Percentiles rank a stretch among this genome's conserved stretches.
phyloP scores from a whole-genome alignment of 2,797 vertebrate species.

The Cyclopterus lumpus region DNA sequence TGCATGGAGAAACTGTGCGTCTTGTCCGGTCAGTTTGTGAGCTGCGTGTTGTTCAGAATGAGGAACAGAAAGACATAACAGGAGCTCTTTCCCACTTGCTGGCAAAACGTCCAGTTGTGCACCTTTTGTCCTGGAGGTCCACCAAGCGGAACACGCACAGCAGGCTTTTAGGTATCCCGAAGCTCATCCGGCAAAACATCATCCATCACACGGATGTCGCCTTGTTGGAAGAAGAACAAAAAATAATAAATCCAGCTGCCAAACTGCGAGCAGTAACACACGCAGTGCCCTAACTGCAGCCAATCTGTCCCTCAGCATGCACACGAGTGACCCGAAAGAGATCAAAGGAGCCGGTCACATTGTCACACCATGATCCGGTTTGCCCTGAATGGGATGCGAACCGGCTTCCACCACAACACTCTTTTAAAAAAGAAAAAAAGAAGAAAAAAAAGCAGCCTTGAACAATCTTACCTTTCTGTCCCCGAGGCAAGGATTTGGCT shows the following conservation, averaged over 20 bases:
- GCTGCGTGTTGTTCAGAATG: neutral
- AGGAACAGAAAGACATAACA: neutral
- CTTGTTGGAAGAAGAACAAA: neutral
- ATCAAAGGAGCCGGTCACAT: neutral
- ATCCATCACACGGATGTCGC: conserved; percentile 32
- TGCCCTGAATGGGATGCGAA: conserved; percentile 21
- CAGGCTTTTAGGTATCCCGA: conserved; percentile 4
- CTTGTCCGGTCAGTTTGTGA: neutral
- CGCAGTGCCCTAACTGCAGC: conserved; percentile 32
- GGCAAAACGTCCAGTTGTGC: conserved; percentile 37
- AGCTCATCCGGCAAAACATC: conserved; percentile 15
- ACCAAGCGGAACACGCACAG: neutral
- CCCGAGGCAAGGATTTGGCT: conserved; percentile 34
- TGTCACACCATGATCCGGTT: conserved; percentile 15
- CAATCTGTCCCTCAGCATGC: neutral
- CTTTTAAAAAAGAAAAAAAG: too few relatives aligned
- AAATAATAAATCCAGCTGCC: conserved; percentile 25
- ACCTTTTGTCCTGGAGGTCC: conserved; percentile 29
- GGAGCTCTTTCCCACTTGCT: neutral
- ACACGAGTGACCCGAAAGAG: conserved; percentile 37
- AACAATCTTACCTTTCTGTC: conserved; percentile 72
- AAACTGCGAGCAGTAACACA: conserved; percentile 46
- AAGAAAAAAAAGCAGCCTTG: neutral
- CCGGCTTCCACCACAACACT: conserved; percentile 32
- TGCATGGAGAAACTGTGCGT: conserved; percentile 3